These are phyloP conservation scores for Cettia cetti DNA, from an alignment of 2,113 vertebrate species.

Conservation along the genomic window DNA sequence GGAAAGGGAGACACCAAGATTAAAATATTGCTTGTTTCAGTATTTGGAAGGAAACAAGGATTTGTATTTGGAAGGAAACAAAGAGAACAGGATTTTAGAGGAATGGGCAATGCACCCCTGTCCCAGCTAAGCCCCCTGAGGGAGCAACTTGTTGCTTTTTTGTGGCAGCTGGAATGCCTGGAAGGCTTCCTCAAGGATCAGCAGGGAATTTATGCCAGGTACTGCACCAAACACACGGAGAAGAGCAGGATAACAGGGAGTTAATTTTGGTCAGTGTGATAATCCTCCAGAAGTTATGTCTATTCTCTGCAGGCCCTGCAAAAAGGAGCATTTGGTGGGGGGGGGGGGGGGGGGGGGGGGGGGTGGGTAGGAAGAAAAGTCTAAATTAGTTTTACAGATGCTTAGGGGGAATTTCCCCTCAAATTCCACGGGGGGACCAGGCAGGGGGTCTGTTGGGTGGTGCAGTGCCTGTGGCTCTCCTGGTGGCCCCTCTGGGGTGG, in stretches of 20 bases:
- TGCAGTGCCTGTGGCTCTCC: not conserved
- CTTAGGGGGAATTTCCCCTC: not conserved
- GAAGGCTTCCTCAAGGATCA: not conserved
- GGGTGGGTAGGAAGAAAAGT: not conserved
- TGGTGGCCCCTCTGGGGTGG: not conserved
- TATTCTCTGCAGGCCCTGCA: not conserved
- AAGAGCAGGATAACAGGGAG: not conserved
- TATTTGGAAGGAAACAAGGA: not conserved
- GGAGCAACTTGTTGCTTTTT: not conserved
- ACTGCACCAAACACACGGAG: not conserved
- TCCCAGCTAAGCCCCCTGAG: not conserved
- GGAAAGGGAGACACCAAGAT: not conserved
- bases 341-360: too few species aligned
- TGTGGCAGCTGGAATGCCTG: not conserved
- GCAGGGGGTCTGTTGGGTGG: not conserved
- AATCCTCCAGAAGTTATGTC: not conserved
- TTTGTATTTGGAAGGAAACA: too few species aligned
- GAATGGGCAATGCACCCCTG: not conserved
- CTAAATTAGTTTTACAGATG: constrained; percentile 27
- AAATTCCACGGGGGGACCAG: not conserved
- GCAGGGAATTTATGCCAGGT: not conserved
- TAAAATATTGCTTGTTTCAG: not conserved
- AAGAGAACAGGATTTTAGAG: not conserved
- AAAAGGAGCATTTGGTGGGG: not conserved
- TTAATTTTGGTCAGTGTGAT: not conserved